phyloP scores from a whole-genome alignment of 2,113 vertebrate genomes.

The Crotophaga sulcirostris region DNA sequence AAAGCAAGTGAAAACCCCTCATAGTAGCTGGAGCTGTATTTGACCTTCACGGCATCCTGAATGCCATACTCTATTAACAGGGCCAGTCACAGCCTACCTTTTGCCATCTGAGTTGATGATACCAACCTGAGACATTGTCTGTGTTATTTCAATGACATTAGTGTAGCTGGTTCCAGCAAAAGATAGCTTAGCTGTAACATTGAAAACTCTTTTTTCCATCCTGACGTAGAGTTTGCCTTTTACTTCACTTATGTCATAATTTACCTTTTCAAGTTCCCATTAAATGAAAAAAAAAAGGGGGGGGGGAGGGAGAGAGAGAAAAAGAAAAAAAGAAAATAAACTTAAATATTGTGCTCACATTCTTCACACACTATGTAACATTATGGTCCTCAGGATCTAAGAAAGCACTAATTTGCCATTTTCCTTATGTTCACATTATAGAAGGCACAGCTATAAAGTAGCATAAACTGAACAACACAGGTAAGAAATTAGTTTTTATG shows the following conservation, averaged over 20 bases:
- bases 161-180: conserved; percentile 61
- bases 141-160: conserved; percentile 72
- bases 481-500: background rate
- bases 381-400: background rate
- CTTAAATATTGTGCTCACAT: background rate
- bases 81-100: background rate
- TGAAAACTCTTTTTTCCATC: conserved; percentile 69
- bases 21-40: background rate
- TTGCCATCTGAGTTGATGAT: background rate
- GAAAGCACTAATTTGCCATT: background rate
- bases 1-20: background rate
- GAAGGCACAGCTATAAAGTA: background rate
- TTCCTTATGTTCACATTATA: background rate
- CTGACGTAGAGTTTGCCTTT: conserved; percentile 61
- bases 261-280: conserved; percentile 64
- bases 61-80: background rate
- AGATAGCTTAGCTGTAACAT: conserved; percentile 55
- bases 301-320: rapidly evolving
- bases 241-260: conserved; percentile 66
- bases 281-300: background rate
- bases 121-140: conserved; percentile 80
- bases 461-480: background rate
- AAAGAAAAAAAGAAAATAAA: background rate
- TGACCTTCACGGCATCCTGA: background rate
- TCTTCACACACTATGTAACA: background rate